Conservation (phyloP, 1,140 invertebrate species). For the Macrosteles quadrilineatus region DNA sequence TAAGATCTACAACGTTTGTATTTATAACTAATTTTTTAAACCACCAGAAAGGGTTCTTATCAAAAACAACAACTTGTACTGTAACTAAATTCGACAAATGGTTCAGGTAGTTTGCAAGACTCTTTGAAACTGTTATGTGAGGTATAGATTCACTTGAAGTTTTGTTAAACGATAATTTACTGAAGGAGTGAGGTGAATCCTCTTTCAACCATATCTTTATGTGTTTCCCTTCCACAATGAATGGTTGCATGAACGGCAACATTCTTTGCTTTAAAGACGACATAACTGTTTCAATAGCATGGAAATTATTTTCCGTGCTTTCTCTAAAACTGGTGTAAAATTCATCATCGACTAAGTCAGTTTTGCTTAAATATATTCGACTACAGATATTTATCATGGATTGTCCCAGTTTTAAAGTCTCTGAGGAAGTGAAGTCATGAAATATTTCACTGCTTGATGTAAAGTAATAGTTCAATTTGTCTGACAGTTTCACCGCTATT, state of each 20-base stretch:
- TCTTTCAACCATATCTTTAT: background rate
- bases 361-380: background rate
- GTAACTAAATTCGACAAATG: background rate
- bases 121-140: background rate
- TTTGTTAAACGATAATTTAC: background rate
- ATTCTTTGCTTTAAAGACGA: background rate
- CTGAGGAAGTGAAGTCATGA: background rate
- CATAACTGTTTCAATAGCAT: background rate
- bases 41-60: background rate
- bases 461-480: background rate
- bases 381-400: background rate
- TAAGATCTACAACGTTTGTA: slow-evolving; percentile 2
- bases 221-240: background rate
- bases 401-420: background rate
- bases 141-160: background rate
- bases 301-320: background rate
- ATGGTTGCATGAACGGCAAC: background rate
- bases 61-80: background rate
- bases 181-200: background rate
- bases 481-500: background rate
- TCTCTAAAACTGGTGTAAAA: background rate
- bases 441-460: background rate
- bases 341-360: background rate
- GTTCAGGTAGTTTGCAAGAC: background rate
- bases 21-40: background rate